A percentile compares a stretch with the other conserved stretches of the same genome.
phyloP scores from a whole-genome alignment of 2,888 invertebrate genomes.

The Nomada fabriciana region DNA sequence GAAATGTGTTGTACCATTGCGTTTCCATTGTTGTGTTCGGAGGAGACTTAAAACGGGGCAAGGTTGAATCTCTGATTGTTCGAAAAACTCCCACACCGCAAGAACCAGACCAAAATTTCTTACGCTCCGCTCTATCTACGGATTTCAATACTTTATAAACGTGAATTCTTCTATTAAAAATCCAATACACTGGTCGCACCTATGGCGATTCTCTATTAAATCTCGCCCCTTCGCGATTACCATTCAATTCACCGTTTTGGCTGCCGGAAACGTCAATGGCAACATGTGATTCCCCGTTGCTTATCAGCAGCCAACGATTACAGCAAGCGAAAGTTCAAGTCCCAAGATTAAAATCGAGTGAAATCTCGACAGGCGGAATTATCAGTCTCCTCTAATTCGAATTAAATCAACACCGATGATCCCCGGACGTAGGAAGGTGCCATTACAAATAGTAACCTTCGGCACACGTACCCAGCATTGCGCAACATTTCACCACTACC shows the following conservation, averaged over 20 bases:
- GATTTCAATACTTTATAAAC: conserved; percentile 18
- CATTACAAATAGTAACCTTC: conserved; percentile 1
- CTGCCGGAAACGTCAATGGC: no score
- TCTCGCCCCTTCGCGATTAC: no score
- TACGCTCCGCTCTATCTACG: neutral
- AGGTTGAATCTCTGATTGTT: conserved; percentile 73
- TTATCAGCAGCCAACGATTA: neutral
- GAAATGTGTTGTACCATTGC: conserved; percentile 78
- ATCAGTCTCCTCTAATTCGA: neutral
- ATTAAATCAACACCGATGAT: neutral
- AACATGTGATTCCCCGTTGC: neutral
- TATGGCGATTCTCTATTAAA: no score
- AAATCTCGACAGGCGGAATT: neutral
- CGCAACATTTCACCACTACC: neutral
- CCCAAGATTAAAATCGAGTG: neutral
- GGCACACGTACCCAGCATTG: neutral
- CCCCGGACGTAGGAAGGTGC: neutral
- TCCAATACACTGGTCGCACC: neutral
- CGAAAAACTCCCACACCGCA: conserved; percentile 52
- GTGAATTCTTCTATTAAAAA: neutral
- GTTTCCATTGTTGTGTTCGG: conserved; percentile 75
- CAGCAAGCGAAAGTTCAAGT: neutral
- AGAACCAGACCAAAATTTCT: conserved; percentile 30
- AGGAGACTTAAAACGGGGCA: conserved; percentile 75
- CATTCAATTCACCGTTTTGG: no score